Evolutionary conservation across 2,797 vertebrate species (phyloP), one percentile per base, ranked within the genome.

Genomic region (Darevskia mixta): DNA sequence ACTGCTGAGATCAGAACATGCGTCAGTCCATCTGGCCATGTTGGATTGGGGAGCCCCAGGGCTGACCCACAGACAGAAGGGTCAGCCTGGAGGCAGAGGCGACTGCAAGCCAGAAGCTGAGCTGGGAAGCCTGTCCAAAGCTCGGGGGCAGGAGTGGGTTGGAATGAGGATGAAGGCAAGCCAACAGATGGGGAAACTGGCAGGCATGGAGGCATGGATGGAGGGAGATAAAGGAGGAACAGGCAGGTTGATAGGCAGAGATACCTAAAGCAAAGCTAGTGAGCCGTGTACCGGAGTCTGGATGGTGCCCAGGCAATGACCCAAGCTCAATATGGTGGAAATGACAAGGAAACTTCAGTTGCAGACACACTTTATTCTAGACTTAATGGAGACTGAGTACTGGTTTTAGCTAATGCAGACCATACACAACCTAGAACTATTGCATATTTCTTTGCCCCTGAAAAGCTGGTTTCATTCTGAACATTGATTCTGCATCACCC

Each of bases 1-100:
- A 88, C 79, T 80, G 80, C 82, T 86, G 3, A 3, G 23, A 61
- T 87, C 64, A 84, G 83, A 76, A 86, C 72, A 18, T 61, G 61
- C 35, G 9, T 86, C 27, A 2, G 43, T 29, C n/a, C 35, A 73
- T 72, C 38, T 76, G 25, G 38, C 73, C 38, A 38, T 43, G 72
- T 17, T 73, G 75, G 75, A 25, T 43, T 7, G 75, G 10, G 43
- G 9, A 15, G 7, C 25, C 45, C 75, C 2, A 10, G 25, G 11
- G 41, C 23, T 76, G 73, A 41, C 8, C 35, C 72, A 73, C 27
- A 71, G 72, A 73, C 35, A 72, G 2, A 15, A 35, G 35, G 8
- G 35, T 73, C 72, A 73, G 35, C 35, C 35, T 41, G 55, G 55
- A 35, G 20, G 55, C 55, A 64, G 23, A 64, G 23, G 64, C 9